A percentile compares a stretch with the other conserved stretches of the same genome.
Evolutionary conservation across 2,797 vertebrate species (phyloP).

Genomic region (Apodemus agrarius): DNA sequence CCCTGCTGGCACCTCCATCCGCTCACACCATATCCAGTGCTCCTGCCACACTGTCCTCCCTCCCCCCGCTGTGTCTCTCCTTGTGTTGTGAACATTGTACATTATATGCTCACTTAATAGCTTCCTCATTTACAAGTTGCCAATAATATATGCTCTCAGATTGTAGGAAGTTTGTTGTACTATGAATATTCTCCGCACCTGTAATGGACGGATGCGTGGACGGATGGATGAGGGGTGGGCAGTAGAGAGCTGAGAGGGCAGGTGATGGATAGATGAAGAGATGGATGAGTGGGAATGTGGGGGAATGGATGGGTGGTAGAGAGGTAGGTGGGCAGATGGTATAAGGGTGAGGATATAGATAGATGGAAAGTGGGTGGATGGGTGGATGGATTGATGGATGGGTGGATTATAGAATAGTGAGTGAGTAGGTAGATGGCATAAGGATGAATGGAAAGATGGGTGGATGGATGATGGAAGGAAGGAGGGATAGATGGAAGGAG

Average conservation of each 20-base stretch:
- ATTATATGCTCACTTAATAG: rapidly evolving
- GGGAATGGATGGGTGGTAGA: background rate
- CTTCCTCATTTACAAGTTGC: background rate
- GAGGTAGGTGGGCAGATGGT: background rate
- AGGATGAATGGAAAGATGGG: background rate
- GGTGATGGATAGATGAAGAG: too few relatives aligned
- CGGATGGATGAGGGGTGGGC: background rate
- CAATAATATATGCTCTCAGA: background rate
- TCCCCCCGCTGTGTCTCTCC: background rate
- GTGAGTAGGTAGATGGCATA: background rate
- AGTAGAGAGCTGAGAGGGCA: too few relatives aligned
- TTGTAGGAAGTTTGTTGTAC: background rate
- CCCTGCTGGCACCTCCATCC: background rate
- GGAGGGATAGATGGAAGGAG: background rate
- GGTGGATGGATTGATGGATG: background rate
- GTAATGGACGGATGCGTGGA: background rate
- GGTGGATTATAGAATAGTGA: too few relatives aligned
- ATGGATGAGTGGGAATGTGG: too few relatives aligned
- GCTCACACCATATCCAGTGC: background rate
- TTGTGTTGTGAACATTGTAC: rapidly evolving
- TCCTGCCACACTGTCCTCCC: background rate
- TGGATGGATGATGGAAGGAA: background rate
- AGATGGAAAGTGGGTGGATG: background rate
- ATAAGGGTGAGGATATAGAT: background rate
- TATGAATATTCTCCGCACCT: background rate